Evolutionary conservation across 2,113 vertebrate species (phyloP).

Genomic region (Lepus timidus): DNA sequence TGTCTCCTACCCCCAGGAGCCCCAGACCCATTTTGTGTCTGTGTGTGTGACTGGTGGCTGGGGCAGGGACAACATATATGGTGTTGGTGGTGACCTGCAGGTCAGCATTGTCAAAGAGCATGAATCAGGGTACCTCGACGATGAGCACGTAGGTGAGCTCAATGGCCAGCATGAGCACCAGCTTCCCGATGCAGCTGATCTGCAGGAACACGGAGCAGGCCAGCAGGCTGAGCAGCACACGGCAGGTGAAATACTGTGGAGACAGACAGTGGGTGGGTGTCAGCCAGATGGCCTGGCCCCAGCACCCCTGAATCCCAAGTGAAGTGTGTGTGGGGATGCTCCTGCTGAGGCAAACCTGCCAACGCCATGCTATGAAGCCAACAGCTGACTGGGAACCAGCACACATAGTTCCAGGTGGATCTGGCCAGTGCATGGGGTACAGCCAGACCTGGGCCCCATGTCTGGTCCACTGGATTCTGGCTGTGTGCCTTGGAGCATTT

Average conservation of each 20-base stretch:
- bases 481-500: not conserved
- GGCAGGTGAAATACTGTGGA: slow-evolving; percentile 97
- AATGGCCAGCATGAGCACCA: slow-evolving; percentile 97
- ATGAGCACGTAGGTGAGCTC: slow-evolving; percentile 81
- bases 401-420: not conserved
- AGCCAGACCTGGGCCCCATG: fast-evolving
- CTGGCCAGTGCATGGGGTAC: not conserved
- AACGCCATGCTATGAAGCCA: too few species aligned
- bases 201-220: slow-evolving; percentile 99
- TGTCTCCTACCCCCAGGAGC: too few species aligned
- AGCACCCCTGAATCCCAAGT: not conserved
- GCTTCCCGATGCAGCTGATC: slow-evolving; percentile 98
- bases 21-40: too few species aligned
- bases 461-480: not conserved
- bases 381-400: too few species aligned
- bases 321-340: too few species aligned
- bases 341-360: too few species aligned
- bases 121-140: slow-evolving; percentile 94
- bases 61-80: slow-evolving; percentile 89
- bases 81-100: slow-evolving; percentile 81
- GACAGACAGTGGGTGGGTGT: not conserved
- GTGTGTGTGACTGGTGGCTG: too few species aligned
- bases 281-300: not conserved
- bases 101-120: slow-evolving; percentile 97
- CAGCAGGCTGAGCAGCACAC: slow-evolving; percentile 97